Base-by-base conservation (phyloP, 2,888 invertebrate genomes). In the Masnerella sp. region DNA sequence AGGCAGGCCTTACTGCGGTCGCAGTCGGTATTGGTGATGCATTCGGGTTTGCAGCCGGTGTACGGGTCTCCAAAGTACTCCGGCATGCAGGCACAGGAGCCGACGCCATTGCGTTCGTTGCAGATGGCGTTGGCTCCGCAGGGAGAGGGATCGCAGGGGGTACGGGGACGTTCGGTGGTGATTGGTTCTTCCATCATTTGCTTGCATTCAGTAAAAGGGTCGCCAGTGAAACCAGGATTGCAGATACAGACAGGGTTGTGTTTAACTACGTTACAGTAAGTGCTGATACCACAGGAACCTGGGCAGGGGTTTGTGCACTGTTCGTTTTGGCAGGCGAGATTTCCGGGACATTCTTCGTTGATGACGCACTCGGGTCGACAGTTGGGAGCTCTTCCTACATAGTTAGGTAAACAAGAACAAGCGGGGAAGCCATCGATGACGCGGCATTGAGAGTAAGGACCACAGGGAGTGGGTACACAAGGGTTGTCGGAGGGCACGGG, bases 31-130 rank as follows among this genome's bases (percentile, higher is more conserved):
- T 96, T 96, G 49, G 92, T 92, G 2, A 95, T 93, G 11, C 75
- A 75, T 89, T 96, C 95, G 2, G 95, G 95, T 78, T 94, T 90
- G 85, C 96, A 96, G 67, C 94, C 94, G 1, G 92, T 91, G 83
- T 95, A 95, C 0, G 96, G 96, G 88, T 96, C 95, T 30, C 96
- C 96, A 78, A 92, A 93, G 86, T 95, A 96, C 83, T 94, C 94
- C 8, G 93, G 91, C 61, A 93, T 87, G 84, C 96, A 96, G 9
- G 91, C 90, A 83, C 96, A 96, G 12, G 95, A 93, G 49, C 95
- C 96, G 12, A 94, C 95, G 25, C 93, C 93, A 85, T 94, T 93
- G 78, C 92, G 90, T 87, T 94, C 95, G 83, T 92, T 94, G 83
- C 96, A 97, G 65, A 94, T 82, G 8, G 96, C 92, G 86, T 94